phyloP scores from a whole-genome alignment of 2,888 invertebrate genomes.

The Flexamia atlantica region DNA sequence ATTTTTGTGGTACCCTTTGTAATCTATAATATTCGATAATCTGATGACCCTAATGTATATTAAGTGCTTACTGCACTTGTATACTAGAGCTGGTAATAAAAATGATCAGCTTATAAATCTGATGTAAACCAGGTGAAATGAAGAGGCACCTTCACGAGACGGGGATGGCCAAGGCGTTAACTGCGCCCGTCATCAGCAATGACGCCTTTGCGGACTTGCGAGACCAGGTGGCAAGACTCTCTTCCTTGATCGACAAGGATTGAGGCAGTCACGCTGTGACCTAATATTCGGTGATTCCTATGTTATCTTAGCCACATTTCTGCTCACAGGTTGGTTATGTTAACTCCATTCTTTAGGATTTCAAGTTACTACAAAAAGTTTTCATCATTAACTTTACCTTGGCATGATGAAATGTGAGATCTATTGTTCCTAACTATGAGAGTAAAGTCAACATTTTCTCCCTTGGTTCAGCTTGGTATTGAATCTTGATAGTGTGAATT shows the following conservation, averaged over 20 bases:
- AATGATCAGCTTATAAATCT: too few relatives aligned
- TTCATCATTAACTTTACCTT: not conserved
- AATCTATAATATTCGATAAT: too few relatives aligned
- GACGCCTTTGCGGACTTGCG: constrained; percentile 67
- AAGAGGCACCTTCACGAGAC: constrained; percentile 65
- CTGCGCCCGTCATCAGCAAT: constrained; percentile 62
- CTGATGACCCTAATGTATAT: too few relatives aligned
- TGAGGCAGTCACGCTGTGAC: constrained; percentile 8
- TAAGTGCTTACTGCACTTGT: too few relatives aligned
- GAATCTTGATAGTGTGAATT: too few relatives aligned
- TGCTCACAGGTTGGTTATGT: constrained; percentile 32
- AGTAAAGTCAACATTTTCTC: too few relatives aligned
- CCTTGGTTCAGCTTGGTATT: too few relatives aligned
- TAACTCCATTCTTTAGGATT: not conserved
- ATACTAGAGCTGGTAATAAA: too few relatives aligned
- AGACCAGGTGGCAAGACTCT: constrained; percentile 67
- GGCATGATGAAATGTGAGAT: not conserved
- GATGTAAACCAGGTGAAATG: constrained; percentile 67
- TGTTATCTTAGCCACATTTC: constrained; percentile 36
- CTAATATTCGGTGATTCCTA: not conserved
- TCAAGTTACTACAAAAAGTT: not conserved
- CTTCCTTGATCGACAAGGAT: constrained; percentile 66
- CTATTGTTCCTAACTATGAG: not conserved
- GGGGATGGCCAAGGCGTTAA: constrained; percentile 67
- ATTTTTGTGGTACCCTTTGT: too few relatives aligned